These are phyloP conservation scores for Eutolmus rufibarbis DNA, from an alignment of 2,888 invertebrate genomes.

Conservation along the genomic window DNA sequence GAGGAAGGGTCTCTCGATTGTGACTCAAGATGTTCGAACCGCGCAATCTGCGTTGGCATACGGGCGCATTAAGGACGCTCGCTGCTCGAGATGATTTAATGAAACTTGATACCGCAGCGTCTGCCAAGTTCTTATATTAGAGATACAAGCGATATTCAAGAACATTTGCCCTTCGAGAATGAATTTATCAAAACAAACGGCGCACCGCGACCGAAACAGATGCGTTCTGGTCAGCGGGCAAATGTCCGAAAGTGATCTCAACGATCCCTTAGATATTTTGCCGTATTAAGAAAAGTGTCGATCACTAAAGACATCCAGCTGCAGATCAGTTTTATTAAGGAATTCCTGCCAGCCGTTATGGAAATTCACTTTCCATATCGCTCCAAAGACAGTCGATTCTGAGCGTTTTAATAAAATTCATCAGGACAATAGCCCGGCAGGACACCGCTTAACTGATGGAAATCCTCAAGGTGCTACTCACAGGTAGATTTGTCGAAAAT, in stretches of 20 bases:
- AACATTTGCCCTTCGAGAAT: not conserved
- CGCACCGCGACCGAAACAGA: not conserved
- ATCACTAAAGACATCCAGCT: slow-evolving; percentile 6
- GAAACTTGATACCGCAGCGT: not conserved
- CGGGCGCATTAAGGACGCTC: slow-evolving; percentile 6
- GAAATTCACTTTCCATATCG: slow-evolving; percentile 9
- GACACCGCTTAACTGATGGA: not conserved
- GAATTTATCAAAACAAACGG: slow-evolving; percentile 24
- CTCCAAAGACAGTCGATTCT: not conserved
- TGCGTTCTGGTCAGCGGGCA: not conserved
- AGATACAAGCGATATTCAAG: not conserved
- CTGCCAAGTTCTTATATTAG: not conserved
- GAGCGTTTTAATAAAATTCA: not conserved
- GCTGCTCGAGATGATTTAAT: not conserved
- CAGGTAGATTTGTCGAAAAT: slow-evolving; percentile 5
- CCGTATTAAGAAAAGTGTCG: slow-evolving; percentile 3
- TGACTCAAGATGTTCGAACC: slow-evolving; percentile 13
- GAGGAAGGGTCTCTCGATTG: not conserved
- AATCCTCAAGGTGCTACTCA: slow-evolving; percentile 11
- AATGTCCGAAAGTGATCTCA: slow-evolving; percentile 20
- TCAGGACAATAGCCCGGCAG: not conserved
- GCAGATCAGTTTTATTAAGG: slow-evolving; percentile 1
- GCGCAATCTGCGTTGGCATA: not conserved
- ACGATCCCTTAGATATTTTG: not conserved
- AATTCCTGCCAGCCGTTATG: not conserved